Conservation (phyloP, 2,797 vertebrate species). For the Galaxias olidus region DNA sequence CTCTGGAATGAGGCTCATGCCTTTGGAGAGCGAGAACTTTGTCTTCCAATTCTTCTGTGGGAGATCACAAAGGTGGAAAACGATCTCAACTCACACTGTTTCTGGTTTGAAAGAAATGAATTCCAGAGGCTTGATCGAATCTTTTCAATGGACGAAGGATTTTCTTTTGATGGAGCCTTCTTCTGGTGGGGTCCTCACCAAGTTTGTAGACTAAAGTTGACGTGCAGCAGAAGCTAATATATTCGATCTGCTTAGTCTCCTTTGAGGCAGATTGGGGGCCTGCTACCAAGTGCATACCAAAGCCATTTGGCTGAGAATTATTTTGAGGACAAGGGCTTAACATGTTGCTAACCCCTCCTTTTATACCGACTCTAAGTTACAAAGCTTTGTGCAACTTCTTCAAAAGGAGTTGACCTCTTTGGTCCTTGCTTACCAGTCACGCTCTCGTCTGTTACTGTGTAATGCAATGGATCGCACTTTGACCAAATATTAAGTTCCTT, state of each 20-base stretch:
- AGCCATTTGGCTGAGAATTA: too few relatives aligned
- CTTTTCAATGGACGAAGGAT: too few relatives aligned
- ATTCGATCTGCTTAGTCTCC: neutral
- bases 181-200: neutral
- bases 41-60: neutral
- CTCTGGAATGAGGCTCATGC: constrained; percentile 2
- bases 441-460: constrained; percentile 7
- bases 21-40: neutral
- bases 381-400: too few relatives aligned
- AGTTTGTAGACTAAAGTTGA: neutral
- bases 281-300: too few relatives aligned
- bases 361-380: too few relatives aligned
- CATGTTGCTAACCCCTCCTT: too few relatives aligned
- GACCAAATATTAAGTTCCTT: constrained; percentile 13
- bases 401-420: constrained; percentile 2
- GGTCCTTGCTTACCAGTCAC: constrained; percentile 23
- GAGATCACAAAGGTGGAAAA: neutral
- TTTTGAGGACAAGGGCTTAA: too few relatives aligned
- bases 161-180: neutral
- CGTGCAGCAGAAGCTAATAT: neutral
- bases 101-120: neutral
- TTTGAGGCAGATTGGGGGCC: too few relatives aligned
- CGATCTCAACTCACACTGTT: constrained; percentile 1
- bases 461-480: constrained; percentile 3
- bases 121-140: too few relatives aligned